Evolutionary conservation across 2,797 vertebrate genomes (phyloP), one percentile per base, ranked within the genome.

Genomic region (Cuculus canorus): DNA sequence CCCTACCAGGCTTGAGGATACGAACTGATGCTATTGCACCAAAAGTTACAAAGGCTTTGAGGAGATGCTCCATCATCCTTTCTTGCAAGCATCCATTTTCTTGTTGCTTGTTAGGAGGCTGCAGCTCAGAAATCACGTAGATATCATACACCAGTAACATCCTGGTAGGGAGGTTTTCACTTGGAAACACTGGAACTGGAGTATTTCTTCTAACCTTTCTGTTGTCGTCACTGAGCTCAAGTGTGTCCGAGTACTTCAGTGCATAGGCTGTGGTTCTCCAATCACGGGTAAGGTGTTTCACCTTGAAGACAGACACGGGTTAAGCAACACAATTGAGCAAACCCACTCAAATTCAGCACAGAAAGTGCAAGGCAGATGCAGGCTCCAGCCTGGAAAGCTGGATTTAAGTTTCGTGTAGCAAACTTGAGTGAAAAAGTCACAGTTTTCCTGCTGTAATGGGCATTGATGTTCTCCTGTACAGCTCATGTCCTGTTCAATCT

Each of bases 241-340:
- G 98, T 23, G 97, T 96, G 77, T 97, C 95, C 0, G 99, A 99
- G 96, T 99, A 98, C 93, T 98, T 98, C 96, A 99, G 96, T 50
- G 99, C 99, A 1, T 99, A 98, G 4, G 99, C 99, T 1, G 99
- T 99, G 48, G 99, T 99, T 94, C 99, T 98, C 99, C 99, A 99
- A 98, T 99, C 99, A 35, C 98, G 98, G 1, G 99, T 99, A 70
- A 99, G 98, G 88, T 99, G 99, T 92, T 99, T 99, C 54, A 99
- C 99, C 99, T 99, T 97, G 5, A 64, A 73, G 87, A 90, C 82
- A 75, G 41, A 84, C 43, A 57, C 22, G 53, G 59, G 21, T 88
- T 82, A 92, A 86, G 32, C 35, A 82, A 11, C 32, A 63, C 13
- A 86, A 71, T 18, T 60, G 16, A 70, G 25, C 30, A 86, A 84